Conservation (phyloP, 2,113 vertebrate genomes). For the Maccullochella peelii region DNA sequence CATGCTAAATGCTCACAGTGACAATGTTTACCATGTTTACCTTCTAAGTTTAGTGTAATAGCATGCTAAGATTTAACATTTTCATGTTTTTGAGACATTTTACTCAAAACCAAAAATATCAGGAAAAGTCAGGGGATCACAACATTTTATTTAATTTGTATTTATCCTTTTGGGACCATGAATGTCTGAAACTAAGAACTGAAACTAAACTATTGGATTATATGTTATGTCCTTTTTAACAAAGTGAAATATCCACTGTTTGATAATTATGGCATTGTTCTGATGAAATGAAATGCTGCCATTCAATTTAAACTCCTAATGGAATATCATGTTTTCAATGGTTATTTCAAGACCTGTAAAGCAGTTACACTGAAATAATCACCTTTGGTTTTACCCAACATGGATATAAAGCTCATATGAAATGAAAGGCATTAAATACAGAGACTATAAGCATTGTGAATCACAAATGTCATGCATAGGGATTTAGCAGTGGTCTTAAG, state of each 20-base stretch:
- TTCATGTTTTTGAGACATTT: no score
- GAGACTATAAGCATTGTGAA: conserved; percentile 25
- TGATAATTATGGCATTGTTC: conserved; percentile 7
- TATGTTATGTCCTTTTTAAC: no score
- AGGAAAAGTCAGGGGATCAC: no score
- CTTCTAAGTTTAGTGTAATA: no score
- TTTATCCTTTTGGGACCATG: no score
- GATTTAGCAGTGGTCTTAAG: conserved; percentile 39
- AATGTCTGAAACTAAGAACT: no score
- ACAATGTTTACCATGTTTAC: no score
- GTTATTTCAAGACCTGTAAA: not conserved
- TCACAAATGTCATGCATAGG: conserved; percentile 27
- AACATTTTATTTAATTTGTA: no score
- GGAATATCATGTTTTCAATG: not conserved
- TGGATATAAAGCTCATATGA: conserved; percentile 3
- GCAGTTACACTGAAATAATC: conserved; percentile 21
- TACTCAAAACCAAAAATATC: no score
- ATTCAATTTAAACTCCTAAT: conserved; percentile 15
- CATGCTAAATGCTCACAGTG: no score
- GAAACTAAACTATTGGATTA: no score
- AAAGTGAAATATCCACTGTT: conserved; percentile 21
- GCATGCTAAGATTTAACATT: no score
- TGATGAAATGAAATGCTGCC: conserved; percentile 21
- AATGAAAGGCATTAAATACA: conserved; percentile 21
- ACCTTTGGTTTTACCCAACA: not conserved